Evolutionary conservation across 1,140 invertebrate genomes (phyloP), one percentile per base, ranked within the genome.

Genomic region (Macrostomum lignano): DNA sequence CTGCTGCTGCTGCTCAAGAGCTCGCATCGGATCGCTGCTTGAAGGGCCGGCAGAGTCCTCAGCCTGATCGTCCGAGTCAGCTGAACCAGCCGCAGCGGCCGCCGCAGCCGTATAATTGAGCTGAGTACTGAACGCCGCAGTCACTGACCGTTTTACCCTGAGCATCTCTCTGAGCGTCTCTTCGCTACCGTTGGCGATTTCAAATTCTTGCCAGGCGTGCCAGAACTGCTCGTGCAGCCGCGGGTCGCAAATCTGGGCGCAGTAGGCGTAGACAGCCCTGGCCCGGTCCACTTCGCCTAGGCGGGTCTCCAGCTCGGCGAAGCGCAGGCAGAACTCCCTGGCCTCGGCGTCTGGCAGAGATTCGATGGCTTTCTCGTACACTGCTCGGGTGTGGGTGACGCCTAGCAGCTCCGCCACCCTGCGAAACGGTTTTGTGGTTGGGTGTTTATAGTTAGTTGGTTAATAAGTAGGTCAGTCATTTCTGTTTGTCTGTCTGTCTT

Each of bases 201-300:
- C 91, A 65, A 98, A 99, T 44, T 94, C 81, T 60, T 91, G 93
- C 91, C 91, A 99, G 5, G 75, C 75, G 50, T 82, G 72, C 91
- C 91, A 98, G 50, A 96, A 96, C 21, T 74, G 70, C 6, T 84
- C 79, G 2, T 81, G 74, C 68, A 73, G 70, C 44, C 86, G 67
- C 4, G 91, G 91, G 67, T 99, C 91, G 61, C 84, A 94, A 45
- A 96, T 88, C 66, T 98, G 86, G 44, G 81, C 84, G 49, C 82
- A 93, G 57, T 98, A 84, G 0, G 74, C 73, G 55, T 94, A 98
- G 47, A 99, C 82, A 1, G 81, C 81, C 44, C 91, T 62, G 0
- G 86, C 84, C 42, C 91, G 62, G 54, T 94, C 86, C 39, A 94
- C 79, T 67, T 96, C 86, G 29, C 91, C 91, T 15, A 99, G 60